Percentiles rank a stretch among this genome's conserved stretches.
These are phyloP conservation scores for Oryzias javanicus DNA, from an alignment of 2,113 vertebrate species.

Conservation along the genomic window DNA sequence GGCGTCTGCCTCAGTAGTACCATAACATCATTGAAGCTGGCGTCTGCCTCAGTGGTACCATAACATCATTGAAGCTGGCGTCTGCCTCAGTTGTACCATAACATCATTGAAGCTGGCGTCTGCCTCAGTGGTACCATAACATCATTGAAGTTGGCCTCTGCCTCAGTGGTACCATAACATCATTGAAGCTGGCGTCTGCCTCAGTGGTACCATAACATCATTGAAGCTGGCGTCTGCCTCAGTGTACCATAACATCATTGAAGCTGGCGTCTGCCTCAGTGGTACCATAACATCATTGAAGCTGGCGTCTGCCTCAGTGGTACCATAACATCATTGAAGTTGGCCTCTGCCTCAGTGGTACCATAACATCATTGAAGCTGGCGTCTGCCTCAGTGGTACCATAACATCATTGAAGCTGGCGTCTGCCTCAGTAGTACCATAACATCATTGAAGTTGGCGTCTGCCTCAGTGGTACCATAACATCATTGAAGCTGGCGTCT, in stretches of 20 bases:
- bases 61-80: neutral
- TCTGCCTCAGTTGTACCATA: neutral
- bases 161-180: neutral
- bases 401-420: neutral
- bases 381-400: neutral
- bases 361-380: neutral
- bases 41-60: neutral
- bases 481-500: neutral
- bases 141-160: neutral
- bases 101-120: neutral
- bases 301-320: neutral
- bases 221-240: neutral
- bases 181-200: neutral
- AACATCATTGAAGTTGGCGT: neutral
- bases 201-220: neutral
- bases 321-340: neutral
- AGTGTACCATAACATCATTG: neutral
- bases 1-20: neutral
- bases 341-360: neutral
- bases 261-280: neutral
- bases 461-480: neutral
- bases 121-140: neutral
- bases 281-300: neutral
- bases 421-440: neutral
- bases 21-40: neutral